These are phyloP conservation scores for Actinia equina DNA, from an alignment of 64 coral and sea anemone species.

Conservation along the genomic window DNA sequence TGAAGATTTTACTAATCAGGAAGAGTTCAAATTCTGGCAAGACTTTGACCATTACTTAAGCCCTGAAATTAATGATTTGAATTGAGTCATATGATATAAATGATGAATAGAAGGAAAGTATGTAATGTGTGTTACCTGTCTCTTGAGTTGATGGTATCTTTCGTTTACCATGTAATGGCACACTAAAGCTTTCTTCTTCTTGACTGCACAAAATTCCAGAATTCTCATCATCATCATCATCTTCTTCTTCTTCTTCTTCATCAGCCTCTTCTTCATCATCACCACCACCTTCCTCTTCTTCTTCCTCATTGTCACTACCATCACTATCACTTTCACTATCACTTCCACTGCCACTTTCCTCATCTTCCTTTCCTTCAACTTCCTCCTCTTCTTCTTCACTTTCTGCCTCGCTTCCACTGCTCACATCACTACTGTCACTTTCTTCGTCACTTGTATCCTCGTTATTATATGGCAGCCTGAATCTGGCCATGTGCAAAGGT, in stretches of 20 bases:
- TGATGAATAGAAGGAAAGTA: too few species aligned
- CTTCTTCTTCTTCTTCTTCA: constrained; percentile 53
- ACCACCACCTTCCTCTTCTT: constrained; percentile 84
- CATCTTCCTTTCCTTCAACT: constrained; percentile 69
- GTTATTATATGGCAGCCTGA: constrained; percentile 63
- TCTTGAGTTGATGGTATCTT: not conserved
- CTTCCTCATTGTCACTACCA: constrained; percentile 64
- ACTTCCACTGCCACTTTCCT: constrained; percentile 45
- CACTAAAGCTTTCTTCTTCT: not conserved
- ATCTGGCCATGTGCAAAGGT: constrained; percentile 76
- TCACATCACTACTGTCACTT: constrained; percentile 84
- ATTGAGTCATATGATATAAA: too few species aligned
- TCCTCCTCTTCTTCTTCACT: constrained; percentile 71
- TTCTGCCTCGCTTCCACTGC: constrained; percentile 67
- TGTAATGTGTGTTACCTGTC: not conserved
- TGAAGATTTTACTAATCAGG: too few species aligned
- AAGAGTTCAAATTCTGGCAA: too few species aligned
- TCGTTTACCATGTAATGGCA: not conserved
- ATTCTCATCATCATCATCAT: constrained; percentile 52
- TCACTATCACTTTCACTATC: constrained; percentile 66
- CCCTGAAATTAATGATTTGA: too few species aligned
- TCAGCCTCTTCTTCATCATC: constrained; percentile 28
- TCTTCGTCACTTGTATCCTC: constrained; percentile 94
- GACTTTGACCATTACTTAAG: too few species aligned
- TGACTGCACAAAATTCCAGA: constrained; percentile 29